A percentile compares a stretch with the other conserved stretches of the same genome.
phyloP scores from a whole-genome alignment of 2,113 vertebrate species.

The Motacilla alba region DNA sequence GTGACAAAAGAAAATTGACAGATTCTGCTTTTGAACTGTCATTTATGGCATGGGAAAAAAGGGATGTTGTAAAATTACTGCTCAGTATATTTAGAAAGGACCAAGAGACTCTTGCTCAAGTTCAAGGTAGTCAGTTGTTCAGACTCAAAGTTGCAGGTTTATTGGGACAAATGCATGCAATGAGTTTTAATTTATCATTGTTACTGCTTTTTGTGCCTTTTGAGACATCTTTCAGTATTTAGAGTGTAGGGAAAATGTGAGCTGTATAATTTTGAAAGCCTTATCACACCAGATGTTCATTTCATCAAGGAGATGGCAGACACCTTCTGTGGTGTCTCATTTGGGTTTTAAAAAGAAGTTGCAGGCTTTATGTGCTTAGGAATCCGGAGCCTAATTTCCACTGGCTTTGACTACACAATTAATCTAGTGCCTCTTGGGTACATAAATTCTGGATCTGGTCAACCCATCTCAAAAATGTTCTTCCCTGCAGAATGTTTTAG shows the following conservation, averaged over 20 bases:
- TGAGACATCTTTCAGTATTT: not conserved
- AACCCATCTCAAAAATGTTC: not conserved
- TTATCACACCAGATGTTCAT: not conserved
- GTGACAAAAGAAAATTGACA: not conserved
- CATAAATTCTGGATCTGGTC: not conserved
- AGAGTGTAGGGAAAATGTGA: not conserved
- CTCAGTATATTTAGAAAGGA: not conserved
- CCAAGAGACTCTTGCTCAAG: rapidly evolving
- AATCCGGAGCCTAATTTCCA: not conserved
- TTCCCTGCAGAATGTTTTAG: not conserved
- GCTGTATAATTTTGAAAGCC: not conserved
- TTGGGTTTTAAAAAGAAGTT: not conserved
- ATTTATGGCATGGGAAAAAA: not conserved
- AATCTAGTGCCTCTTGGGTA: not conserved
- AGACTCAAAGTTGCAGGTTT: not conserved
- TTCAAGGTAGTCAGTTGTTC: not conserved
- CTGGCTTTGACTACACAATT: not conserved
- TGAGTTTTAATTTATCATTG: not conserved
- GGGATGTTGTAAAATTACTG: not conserved
- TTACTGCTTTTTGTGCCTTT: not conserved
- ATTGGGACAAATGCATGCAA: not conserved
- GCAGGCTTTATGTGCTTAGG: not conserved
- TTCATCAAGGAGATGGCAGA: not conserved
- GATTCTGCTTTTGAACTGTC: not conserved
- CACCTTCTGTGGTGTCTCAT: not conserved